A percentile compares a stretch with the other conserved stretches of the same genome.
Evolutionary conservation across 2,797 vertebrate genomes (phyloP).

Genomic region (Falco berigora): DNA sequence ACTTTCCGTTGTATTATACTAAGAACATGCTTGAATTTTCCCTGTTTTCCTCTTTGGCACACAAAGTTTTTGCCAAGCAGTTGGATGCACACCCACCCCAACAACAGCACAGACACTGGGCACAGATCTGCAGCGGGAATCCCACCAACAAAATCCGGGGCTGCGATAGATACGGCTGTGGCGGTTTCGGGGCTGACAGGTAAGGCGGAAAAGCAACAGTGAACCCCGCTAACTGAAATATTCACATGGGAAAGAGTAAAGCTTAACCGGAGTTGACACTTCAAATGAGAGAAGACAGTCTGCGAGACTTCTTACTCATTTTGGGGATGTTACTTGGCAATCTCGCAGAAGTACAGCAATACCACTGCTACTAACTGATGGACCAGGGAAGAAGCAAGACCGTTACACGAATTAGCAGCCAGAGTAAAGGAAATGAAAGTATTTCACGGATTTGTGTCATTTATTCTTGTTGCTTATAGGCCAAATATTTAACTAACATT

Average conservation of each 20-base stretch:
- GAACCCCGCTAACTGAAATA: not conserved
- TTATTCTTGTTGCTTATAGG: not conserved
- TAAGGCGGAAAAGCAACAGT: too few species aligned
- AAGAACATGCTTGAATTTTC: fast-evolving
- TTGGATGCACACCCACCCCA: not conserved
- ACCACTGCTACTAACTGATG: not conserved
- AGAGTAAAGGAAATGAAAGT: not conserved
- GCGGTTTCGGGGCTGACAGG: constrained; percentile 58
- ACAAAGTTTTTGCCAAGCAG: not conserved
- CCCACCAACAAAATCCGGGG: constrained; percentile 66
- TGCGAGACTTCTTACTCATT: not conserved
- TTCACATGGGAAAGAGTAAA: not conserved
- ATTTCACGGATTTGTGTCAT: not conserved
- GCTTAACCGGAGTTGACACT: not conserved
- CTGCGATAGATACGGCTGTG: constrained; percentile 69
- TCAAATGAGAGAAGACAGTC: not conserved
- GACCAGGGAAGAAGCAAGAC: not conserved
- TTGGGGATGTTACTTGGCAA: fast-evolving
- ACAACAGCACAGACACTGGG: constrained; percentile 53
- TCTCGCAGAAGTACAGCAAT: not conserved
- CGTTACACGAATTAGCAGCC: not conserved
- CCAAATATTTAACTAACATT: not conserved
- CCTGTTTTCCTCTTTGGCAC: not conserved
- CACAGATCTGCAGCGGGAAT: constrained; percentile 62
- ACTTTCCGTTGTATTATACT: not conserved